Evolutionary conservation across 1,140 invertebrate genomes (phyloP), one percentile per base, ranked within the genome.

Genomic region (Ooceraea biroi): DNA sequence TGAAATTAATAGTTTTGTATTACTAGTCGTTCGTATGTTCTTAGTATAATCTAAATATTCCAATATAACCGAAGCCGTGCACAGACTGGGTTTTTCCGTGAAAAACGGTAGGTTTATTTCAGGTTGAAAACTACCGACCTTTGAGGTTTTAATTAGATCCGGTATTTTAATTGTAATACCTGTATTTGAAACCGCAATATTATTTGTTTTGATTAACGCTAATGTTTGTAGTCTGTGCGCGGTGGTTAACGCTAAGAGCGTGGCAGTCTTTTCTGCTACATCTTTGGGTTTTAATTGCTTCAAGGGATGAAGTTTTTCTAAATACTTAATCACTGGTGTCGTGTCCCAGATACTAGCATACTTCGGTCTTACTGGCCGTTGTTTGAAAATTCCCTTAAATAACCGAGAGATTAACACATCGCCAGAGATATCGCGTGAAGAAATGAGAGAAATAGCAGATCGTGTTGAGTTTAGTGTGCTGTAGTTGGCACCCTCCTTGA

Each of bases 61-160:
- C 19, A 57, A 80, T n/a, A 80, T 17, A 10, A 11, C 17, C 1
- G 22, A 3, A 7, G 46, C 76, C 17, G 57, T 52, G 68, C 76
- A 80, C 19, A 80, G 44, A 36, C 44, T 50, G 14, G 76, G 76
- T 36, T 60, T 65, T 1, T 80, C 30, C 46, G 4, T 44, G 22
- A 80, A 80, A 25, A 10, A 63, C 22, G 30, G 50, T 19, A 80
- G 68, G 12, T 4, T 1, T 12, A 80, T 17, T 10, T 57, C 25
- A 4, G 63, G 63, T n/a, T 68, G 63, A 46, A 52, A 44, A 7
- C 4, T 44, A 12, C 30, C 63, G 0, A 52, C 17, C 17, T 36
- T 55, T 0, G 61, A 80, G 0, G 76, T 68, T 58, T 80, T 80
- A n/a, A 80, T 58, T 46, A 17, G n/a, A n/a, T n/a, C n/a, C n/a